Evolutionary conservation across 2,113 vertebrate genomes (phyloP).

Genomic region (Clarias gariepinus): DNA sequence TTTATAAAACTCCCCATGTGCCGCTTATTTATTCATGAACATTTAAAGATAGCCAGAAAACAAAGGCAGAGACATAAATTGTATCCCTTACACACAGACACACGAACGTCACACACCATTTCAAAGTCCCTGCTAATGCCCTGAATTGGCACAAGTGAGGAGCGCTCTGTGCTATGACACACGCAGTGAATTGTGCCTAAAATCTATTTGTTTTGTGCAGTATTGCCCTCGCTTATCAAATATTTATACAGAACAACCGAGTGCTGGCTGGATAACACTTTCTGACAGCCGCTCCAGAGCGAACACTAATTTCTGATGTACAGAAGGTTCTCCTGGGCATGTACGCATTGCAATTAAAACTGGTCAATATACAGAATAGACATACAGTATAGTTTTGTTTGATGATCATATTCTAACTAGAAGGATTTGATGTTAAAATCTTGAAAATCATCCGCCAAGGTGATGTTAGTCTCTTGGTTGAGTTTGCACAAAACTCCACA

Average conservation of each 20-base stretch:
- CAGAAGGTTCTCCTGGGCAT: background rate
- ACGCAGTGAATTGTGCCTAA: slow-evolving; percentile 70
- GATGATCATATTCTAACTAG: background rate
- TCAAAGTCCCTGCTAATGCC: slow-evolving; percentile 60
- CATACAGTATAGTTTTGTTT: background rate
- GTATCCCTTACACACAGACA: slow-evolving; percentile 25
- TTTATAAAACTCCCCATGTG: slow-evolving; percentile 33
- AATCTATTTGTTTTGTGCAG: slow-evolving; percentile 73
- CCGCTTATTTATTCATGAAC: slow-evolving; percentile 61
- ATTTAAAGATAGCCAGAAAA: slow-evolving; percentile 47
- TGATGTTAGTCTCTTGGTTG: slow-evolving; percentile 67
- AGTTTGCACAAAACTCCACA: slow-evolving; percentile 72
- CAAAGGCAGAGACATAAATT: slow-evolving; percentile 23
- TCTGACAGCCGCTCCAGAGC: slow-evolving; percentile 68
- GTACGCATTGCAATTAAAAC: background rate
- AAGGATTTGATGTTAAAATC: background rate
- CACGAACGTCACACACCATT: slow-evolving; percentile 1
- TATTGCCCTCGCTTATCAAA: slow-evolving; percentile 68
- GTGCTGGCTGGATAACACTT: slow-evolving; percentile 64
- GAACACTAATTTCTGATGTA: slow-evolving; percentile 57
- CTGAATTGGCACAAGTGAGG: slow-evolving; percentile 54
- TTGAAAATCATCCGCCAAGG: slow-evolving; percentile 54
- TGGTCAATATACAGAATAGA: background rate
- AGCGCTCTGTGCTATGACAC: slow-evolving; percentile 50
- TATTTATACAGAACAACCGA: slow-evolving; percentile 70